These are phyloP conservation scores for Atethmia centrago DNA, from an alignment of 2,888 invertebrate species.

Conservation along the genomic window DNA sequence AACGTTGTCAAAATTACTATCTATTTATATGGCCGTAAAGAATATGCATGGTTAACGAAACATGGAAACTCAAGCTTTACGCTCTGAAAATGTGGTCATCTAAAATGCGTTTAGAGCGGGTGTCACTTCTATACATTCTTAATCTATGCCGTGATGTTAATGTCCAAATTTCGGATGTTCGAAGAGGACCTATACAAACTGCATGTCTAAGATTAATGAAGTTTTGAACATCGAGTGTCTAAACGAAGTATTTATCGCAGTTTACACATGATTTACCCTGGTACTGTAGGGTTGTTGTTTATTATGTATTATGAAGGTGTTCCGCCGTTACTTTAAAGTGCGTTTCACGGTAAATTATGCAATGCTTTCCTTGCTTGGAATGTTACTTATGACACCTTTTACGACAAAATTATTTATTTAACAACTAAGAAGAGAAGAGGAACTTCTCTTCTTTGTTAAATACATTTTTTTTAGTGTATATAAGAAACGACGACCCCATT, in stretches of 20 bases:
- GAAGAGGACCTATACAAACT: slow-evolving; percentile 50
- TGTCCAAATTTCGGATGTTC: slow-evolving; percentile 31
- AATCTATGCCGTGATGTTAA: slow-evolving; percentile 22
- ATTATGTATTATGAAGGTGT: slow-evolving; percentile 15
- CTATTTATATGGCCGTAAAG: too few species aligned
- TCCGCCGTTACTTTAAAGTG: slow-evolving; percentile 13
- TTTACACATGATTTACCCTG: slow-evolving; percentile 16
- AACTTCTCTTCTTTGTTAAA: neutral
- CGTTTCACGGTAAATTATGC: slow-evolving; percentile 28
- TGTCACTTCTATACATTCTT: slow-evolving; percentile 6
- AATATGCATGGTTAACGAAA: too few species aligned
- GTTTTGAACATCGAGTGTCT: slow-evolving; percentile 36
- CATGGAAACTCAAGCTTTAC: too few species aligned
- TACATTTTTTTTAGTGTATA: neutral
- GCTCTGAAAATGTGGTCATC: too few species aligned
- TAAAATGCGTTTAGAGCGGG: neutral
- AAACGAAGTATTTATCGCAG: slow-evolving; percentile 41
- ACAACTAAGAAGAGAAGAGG: too few species aligned
- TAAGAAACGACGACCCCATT: neutral
- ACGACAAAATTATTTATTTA: too few species aligned
- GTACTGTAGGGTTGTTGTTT: slow-evolving; percentile 7
- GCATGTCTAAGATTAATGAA: slow-evolving; percentile 55
- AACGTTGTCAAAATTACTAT: too few species aligned
- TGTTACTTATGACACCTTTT: slow-evolving; percentile 13
- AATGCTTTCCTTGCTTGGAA: slow-evolving; percentile 1